Base-by-base conservation (phyloP, 2,113 vertebrate genomes). In the Nettapus auritus region DNA sequence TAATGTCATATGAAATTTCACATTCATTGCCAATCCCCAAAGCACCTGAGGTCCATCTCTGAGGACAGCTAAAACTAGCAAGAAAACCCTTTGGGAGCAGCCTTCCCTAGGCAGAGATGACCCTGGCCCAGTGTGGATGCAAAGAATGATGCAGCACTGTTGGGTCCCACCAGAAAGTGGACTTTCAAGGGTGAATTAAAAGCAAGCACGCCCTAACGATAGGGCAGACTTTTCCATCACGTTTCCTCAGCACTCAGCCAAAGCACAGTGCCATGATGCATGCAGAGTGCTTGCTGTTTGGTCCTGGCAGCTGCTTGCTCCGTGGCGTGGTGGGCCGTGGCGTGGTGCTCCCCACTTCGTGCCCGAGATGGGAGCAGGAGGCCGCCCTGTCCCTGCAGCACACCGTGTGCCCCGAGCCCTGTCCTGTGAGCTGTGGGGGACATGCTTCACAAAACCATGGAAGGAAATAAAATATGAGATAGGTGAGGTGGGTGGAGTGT, bases 281-380 rank as follows among this genome's bases (percentile, higher is more conserved):
- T 3, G 1, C n/a, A n/a, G 57, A 81, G 28, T 1, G 2, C 9
- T 12, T 78, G 36, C 57, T 83, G 6, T 71, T 92, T 88, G 55
- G 28, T 82, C 7, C 31, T 70, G 33, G 22, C 46, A 57, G 33
- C 75, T 53, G 62, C 57, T 68, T 4, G 3, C 67, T 70, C 33
- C 23, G 8, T 3, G 3, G 19, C 46, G 46, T 48, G 46, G 20
- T 4, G 20, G 20, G 21, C 46, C 46, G 5, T 48, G 46, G 22
- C 46, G 46, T 48, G 46, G 38, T 19, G 52, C 50, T 92, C 57
- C 52, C 74, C n/a, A 20, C 6, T 12, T 14, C n/a, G 56, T 88
- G n/a, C 23, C 44, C 0, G 0, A 4, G 5, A 40, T 44, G 2
- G 8, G 59, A 74, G 23, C 50, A 84, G 52, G 40, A 75, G 25